Evolutionary conservation across 1,140 invertebrate species (phyloP).

Genomic region (Ceratosolen fusciceps): DNA sequence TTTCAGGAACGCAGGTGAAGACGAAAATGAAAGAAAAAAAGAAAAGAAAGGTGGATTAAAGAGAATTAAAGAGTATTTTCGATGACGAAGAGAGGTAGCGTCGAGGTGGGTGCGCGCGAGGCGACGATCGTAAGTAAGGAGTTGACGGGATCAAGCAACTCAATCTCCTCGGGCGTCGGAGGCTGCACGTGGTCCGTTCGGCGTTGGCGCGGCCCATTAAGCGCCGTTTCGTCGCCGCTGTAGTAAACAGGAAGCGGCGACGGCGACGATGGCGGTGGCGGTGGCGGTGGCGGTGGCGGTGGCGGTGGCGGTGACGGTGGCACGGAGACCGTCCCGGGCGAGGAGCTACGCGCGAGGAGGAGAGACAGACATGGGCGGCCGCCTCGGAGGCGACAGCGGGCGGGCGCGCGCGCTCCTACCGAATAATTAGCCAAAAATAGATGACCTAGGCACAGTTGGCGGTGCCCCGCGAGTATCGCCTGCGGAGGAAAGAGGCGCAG

Average conservation of each 20-base stretch:
- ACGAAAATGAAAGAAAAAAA: no score
- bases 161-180: background rate
- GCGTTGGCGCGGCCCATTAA: no score
- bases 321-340: background rate
- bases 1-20: no score
- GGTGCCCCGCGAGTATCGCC: background rate
- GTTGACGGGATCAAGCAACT: background rate
- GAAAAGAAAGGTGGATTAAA: no score
- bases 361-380: background rate
- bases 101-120: no score
- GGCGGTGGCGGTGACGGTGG: no score
- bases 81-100: no score
- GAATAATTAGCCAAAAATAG: slow-evolving; percentile 53
- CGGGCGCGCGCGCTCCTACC: slow-evolving; percentile 45
- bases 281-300: no score
- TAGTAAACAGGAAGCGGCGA: background rate
- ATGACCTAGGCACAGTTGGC: slow-evolving; percentile 61
- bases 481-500: background rate
- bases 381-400: background rate
- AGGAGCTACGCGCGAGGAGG: background rate
- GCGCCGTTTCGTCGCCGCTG: background rate
- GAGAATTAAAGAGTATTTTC: no score
- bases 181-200: no score
- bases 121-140: no score
- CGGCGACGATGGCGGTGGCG: no score